phyloP scores from a whole-genome alignment of 1,140 invertebrate species.

The Pristionchus pacificus region DNA sequence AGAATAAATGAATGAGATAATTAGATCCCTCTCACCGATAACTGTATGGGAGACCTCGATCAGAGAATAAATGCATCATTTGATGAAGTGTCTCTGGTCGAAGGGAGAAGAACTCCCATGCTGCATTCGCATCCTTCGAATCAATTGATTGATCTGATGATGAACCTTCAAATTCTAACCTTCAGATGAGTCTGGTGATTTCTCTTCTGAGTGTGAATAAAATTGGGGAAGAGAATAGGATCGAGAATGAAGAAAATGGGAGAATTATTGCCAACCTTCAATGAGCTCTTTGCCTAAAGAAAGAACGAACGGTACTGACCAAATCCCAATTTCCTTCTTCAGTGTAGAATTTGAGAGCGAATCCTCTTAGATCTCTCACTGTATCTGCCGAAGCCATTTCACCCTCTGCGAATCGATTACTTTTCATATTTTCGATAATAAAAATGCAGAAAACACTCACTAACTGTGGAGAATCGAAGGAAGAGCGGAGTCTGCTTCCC shows the following conservation, averaged over 20 bases:
- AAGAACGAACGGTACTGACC: too few relatives aligned
- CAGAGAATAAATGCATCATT: slow-evolving; percentile 77
- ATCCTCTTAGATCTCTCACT: slow-evolving; percentile 82
- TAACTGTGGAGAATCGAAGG: slow-evolving; percentile 78
- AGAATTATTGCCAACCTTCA: slow-evolving; percentile 80
- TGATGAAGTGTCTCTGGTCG: slow-evolving; percentile 83
- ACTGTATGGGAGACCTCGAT: slow-evolving; percentile 88
- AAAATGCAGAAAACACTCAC: slow-evolving; percentile 46
- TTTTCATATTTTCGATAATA: slow-evolving; percentile 11
- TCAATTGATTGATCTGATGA: too few relatives aligned
- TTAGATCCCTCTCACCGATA: background rate
- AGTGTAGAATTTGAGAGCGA: slow-evolving; percentile 91
- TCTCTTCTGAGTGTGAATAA: slow-evolving; percentile 87
- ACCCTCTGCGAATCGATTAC: slow-evolving; percentile 64
- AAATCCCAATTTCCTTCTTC: slow-evolving; percentile 83
- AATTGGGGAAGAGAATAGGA: slow-evolving; percentile 81
- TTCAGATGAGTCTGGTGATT: slow-evolving; percentile 87
- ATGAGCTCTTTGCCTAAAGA: too few relatives aligned
- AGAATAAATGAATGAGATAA: slow-evolving; percentile 63
- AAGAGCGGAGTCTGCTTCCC: slow-evolving; percentile 56
- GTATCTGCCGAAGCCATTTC: slow-evolving; percentile 78
- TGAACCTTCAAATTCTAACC: slow-evolving; percentile 57
- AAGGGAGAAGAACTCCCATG: slow-evolving; percentile 89
- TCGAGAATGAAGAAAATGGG: slow-evolving; percentile 93
- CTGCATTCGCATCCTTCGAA: slow-evolving; percentile 76